Conservation (phyloP, 2,113 vertebrate genomes). For the Microcebus tavaratra region DNA sequence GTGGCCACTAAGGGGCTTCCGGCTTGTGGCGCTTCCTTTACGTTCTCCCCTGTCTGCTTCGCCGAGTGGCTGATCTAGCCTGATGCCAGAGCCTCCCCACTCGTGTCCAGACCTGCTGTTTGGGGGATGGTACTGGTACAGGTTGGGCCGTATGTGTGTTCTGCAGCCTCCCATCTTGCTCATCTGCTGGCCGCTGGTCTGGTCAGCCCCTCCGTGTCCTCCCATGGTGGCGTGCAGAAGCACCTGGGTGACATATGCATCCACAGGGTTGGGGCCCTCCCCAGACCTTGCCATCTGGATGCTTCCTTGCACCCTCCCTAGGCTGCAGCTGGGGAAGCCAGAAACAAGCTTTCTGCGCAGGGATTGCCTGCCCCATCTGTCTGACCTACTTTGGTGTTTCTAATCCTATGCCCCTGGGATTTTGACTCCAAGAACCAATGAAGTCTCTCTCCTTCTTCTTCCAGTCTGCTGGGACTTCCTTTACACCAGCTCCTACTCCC, state of each 20-base stretch:
- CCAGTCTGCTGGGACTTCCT: not conserved
- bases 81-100: not conserved
- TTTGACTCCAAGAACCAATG: not conserved
- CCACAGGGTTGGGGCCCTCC: not conserved
- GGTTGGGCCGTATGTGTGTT: not conserved
- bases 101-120: not conserved
- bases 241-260: not conserved
- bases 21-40: too few relatives aligned
- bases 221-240: not conserved
- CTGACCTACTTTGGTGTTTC: not conserved
- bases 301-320: not conserved
- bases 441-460: not conserved
- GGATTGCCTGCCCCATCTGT: not conserved
- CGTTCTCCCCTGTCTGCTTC: not conserved
- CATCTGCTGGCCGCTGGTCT: rapidly evolving
- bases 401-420: not conserved
- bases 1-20: not conserved
- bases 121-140: not conserved
- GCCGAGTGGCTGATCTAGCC: rapidly evolving
- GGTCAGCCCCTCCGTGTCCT: not conserved
- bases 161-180: not conserved
- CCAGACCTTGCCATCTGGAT: not conserved
- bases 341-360: too few relatives aligned
- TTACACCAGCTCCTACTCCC: not conserved
- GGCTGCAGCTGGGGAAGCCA: not conserved